These are phyloP conservation scores for Pseudachorutes palmiensis DNA, from an alignment of 1,140 invertebrate species.

Conservation along the genomic window DNA sequence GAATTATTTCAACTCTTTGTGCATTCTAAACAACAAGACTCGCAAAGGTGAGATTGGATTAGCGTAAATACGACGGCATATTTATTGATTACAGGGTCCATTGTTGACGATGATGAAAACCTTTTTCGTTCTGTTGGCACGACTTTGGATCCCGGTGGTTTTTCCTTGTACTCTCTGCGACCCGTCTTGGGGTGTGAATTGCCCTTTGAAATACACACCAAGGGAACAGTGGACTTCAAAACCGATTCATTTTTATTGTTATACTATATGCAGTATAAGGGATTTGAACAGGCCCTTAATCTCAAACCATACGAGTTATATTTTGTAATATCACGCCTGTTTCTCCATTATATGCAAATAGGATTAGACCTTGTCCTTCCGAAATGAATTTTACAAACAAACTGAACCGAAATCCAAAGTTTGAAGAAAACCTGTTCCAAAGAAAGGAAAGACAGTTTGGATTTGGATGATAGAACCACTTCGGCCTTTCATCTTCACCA, in stretches of 20 bases:
- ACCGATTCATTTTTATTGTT: slow-evolving; percentile 10
- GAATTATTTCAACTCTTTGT: too few relatives aligned
- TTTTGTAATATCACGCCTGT: not conserved
- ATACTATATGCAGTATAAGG: not conserved
- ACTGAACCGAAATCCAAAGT: too few relatives aligned
- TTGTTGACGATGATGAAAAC: not conserved
- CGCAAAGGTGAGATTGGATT: not conserved
- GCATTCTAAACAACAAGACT: too few relatives aligned
- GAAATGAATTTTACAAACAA: slow-evolving; percentile 7
- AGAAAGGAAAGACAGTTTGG: too few relatives aligned
- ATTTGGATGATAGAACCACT: slow-evolving; percentile 22
- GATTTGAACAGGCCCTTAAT: not conserved
- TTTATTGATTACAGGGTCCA: slow-evolving; percentile 4
- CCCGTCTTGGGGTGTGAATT: slow-evolving; percentile 2
- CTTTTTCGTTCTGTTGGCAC: too few relatives aligned
- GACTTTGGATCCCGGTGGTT: too few relatives aligned
- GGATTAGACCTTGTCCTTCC: slow-evolving; percentile 29
- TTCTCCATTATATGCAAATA: slow-evolving; percentile 33
- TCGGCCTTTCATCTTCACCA: not conserved
- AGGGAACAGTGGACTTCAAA: not conserved
- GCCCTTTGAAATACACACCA: not conserved
- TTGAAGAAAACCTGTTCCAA: too few relatives aligned
- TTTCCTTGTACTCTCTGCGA: too few relatives aligned
- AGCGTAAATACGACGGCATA: not conserved
- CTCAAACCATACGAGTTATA: not conserved